Percentiles rank a stretch among this genome's conserved stretches.
Conservation (phyloP, 2,113 vertebrate species). For the Pogona vitticeps region DNA sequence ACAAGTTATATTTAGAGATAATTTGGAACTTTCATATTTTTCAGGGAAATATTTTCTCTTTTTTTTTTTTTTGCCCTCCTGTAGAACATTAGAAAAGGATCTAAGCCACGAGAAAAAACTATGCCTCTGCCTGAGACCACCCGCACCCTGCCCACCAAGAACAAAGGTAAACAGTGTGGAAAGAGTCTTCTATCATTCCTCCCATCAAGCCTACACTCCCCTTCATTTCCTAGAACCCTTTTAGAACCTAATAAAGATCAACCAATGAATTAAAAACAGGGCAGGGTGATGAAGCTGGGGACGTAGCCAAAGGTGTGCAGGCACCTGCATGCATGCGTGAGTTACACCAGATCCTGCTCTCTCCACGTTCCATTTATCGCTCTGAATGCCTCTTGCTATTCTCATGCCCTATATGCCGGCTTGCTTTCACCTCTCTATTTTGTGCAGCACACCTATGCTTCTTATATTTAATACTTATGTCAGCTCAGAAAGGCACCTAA, state of each 20-base stretch:
- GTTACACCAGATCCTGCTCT: background rate
- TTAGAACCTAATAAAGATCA: background rate
- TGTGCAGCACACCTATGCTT: background rate
- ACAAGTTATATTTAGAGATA: background rate
- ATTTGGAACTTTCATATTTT: background rate
- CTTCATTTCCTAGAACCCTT: background rate
- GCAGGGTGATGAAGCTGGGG: background rate
- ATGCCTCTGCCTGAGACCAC: background rate
- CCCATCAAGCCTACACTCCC: background rate
- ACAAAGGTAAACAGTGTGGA: background rate
- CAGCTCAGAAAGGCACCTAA: background rate
- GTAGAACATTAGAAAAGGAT: background rate
- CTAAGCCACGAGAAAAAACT: background rate
- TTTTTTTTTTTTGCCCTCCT: background rate
- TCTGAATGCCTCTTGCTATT: background rate
- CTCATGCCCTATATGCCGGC: background rate
- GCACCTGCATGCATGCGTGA: background rate
- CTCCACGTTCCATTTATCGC: background rate
- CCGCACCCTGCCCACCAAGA: background rate
- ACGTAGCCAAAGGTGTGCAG: background rate
- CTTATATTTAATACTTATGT: background rate
- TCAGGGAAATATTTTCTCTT: background rate
- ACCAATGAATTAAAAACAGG: background rate
- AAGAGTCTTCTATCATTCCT: background rate
- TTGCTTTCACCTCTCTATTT: background rate